phyloP scores from a whole-genome alignment of 2,888 invertebrate species.

The Thalpophila matura region DNA sequence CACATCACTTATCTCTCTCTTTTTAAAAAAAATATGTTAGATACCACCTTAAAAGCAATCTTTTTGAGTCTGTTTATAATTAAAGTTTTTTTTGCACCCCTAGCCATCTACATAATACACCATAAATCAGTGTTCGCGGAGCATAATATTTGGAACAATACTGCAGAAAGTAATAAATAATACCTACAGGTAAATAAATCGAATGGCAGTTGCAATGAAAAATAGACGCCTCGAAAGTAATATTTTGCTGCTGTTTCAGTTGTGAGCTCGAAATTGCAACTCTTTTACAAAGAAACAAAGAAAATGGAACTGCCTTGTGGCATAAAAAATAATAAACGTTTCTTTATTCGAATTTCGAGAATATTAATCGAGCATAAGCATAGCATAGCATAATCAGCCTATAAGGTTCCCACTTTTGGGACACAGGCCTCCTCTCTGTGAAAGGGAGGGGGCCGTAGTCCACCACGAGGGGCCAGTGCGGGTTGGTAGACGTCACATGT shows the following conservation, averaged over 20 bases:
- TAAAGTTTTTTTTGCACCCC: not conserved
- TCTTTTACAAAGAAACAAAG: slow-evolving; percentile 60
- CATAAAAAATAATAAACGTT: slow-evolving; percentile 4
- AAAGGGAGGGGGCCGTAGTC: no score
- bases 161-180: slow-evolving; percentile 56
- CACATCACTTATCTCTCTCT: not conserved
- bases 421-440: no score
- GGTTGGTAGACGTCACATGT: no score
- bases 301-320: slow-evolving; percentile 37
- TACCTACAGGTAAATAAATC: slow-evolving; percentile 62
- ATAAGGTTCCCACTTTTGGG: no score
- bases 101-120: slow-evolving; percentile 10
- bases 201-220: slow-evolving; percentile 67
- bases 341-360: no score
- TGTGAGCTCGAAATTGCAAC: slow-evolving; percentile 65
- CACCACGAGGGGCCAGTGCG: no score
- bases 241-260: slow-evolving; percentile 70
- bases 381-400: no score
- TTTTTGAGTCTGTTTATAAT: not conserved
- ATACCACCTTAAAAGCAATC: not conserved
- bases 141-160: slow-evolving; percentile 50
- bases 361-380: no score
- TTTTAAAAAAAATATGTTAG: not conserved
- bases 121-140: slow-evolving; percentile 36
- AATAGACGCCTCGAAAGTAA: slow-evolving; percentile 67